Evolutionary conservation across 2,797 vertebrate species (phyloP).

Genomic region (Percopsis omiscomaycus): DNA sequence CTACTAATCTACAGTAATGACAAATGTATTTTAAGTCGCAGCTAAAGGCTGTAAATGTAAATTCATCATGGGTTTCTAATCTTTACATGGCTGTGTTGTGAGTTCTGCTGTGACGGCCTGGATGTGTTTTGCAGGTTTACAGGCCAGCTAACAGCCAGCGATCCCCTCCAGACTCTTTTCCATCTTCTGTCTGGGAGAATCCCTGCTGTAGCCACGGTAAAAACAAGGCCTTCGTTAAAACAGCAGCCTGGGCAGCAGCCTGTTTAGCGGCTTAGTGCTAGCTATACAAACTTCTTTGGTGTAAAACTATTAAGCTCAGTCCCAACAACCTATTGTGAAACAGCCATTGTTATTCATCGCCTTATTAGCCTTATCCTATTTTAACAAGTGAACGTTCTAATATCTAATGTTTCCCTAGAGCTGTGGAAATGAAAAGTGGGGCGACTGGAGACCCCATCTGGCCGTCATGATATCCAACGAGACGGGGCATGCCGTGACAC

Average conservation of each 20-base stretch:
- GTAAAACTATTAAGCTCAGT: too few relatives aligned
- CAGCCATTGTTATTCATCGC: too few relatives aligned
- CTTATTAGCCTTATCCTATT: not conserved
- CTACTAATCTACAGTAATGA: too few relatives aligned
- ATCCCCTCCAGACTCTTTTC: constrained; percentile 91
- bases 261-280: too few relatives aligned
- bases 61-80: not conserved
- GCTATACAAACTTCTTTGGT: too few relatives aligned
- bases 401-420: constrained; percentile 42
- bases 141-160: constrained; percentile 80
- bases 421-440: constrained; percentile 80
- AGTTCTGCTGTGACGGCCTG: constrained; percentile 24
- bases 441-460: constrained; percentile 91
- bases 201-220: constrained; percentile 84
- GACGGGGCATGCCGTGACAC: constrained; percentile 70
- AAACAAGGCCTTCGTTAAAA: not conserved
- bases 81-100: not conserved
- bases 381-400: not conserved
- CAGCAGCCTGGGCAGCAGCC: too few relatives aligned
- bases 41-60: too few relatives aligned
- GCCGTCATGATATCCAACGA: constrained; percentile 89
- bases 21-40: too few relatives aligned
- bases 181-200: constrained; percentile 89
- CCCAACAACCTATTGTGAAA: too few relatives aligned
- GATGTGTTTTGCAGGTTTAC: constrained; percentile 82